Evolutionary conservation across 2,113 vertebrate species (phyloP), one percentile per base, ranked within the genome.

Genomic region (Lagopus muta): DNA sequence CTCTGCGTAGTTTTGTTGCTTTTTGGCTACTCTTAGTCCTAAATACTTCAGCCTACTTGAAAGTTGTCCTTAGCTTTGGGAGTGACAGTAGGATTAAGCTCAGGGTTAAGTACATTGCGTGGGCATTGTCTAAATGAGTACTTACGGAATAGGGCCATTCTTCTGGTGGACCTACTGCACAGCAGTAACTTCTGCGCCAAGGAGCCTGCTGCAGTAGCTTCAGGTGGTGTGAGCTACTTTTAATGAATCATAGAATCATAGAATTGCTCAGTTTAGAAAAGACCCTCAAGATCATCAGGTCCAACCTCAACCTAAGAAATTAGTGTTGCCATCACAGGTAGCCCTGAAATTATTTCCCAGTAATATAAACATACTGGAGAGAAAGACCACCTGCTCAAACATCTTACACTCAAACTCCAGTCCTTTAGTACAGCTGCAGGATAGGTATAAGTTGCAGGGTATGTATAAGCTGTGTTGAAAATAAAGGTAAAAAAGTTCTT

Each of bases 61-160:
- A 40, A 30, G 34, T 30, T 75, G 77, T 28, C 38, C 20, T 83
- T 69, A n/a, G 22, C 16, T 34, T 69, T 11, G 45, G 20, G 7
- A 89, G 20, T 6, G 22, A 13, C 36, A 82, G 72, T 21, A 8
- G 20, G 19, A 36, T 78, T 86, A 75, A 54, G 25, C 19, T 61
- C 52, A 52, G 36, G 8, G 11, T 93, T 38, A 57, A 74, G 69
- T 43, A 11, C 21, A 40, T 38, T 60, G 18, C 6, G 2, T 52
- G 8, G 34, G 2, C 38, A 77, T 43, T 0, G 0, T 18, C 30
- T 82, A 43, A 84, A 70, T 65, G 15, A 75, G 0, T 32, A 22
- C 27, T 38, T 60, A 27, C n/a, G n/a, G 22, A 62, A 20, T 32
- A 54, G 22, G 0, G 1, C 50, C 76, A 27, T 42, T 21, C 36